Conservation (phyloP, 2,113 vertebrate genomes). For the Turdus rufiventris region DNA sequence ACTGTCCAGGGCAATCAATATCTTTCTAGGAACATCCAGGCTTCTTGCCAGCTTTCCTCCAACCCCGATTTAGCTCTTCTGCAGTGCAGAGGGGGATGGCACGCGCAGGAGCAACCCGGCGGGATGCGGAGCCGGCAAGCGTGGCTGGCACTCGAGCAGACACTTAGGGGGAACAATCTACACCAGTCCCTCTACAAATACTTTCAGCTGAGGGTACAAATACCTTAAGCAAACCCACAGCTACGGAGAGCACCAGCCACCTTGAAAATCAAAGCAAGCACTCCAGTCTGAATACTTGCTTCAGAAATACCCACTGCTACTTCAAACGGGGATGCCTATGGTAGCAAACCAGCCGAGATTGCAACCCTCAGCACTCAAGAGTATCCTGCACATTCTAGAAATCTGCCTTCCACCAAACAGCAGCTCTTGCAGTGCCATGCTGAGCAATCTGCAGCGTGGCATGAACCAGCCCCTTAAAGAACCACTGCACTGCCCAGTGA, state of each 20-base stretch:
- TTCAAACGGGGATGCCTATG: fast-evolving
- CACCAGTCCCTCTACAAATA: neutral
- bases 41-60: neutral
- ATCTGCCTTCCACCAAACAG: neutral
- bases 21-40: slow-evolving; percentile 31
- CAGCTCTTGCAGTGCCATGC: neutral
- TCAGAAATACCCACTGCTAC: neutral
- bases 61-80: neutral
- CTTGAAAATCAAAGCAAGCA: neutral
- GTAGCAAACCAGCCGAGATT: neutral
- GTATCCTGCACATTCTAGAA: neutral
- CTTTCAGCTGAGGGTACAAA: neutral
- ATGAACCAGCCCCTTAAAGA: neutral
- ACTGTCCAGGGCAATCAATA: slow-evolving; percentile 21
- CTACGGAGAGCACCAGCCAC: neutral
- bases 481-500: neutral
- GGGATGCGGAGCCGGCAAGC: neutral
- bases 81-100: neutral
- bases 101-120: fast-evolving
- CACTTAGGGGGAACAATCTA: neutral
- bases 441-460: neutral
- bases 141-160: neutral
- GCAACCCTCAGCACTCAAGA: neutral
- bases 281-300: neutral
- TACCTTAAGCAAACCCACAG: neutral